These are phyloP conservation scores for Naso thynnoides DNA, from an alignment of 2,797 vertebrate species.

Conservation along the genomic window DNA sequence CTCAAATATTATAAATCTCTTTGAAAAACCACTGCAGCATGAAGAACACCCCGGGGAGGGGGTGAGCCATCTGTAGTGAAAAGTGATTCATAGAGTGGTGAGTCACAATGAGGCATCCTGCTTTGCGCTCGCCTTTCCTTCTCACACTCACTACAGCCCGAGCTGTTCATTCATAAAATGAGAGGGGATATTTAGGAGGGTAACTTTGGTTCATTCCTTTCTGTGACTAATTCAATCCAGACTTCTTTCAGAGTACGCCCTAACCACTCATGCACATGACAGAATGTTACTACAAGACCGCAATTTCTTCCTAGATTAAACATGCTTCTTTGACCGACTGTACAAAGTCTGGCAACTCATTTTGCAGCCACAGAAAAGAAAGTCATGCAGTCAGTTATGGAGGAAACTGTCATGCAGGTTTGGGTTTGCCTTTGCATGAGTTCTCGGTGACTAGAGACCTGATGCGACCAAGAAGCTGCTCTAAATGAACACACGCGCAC, in stretches of 20 bases:
- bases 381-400: not conserved
- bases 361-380: not conserved
- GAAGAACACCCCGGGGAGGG: slow-evolving; percentile 63
- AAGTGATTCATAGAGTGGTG: slow-evolving; percentile 79
- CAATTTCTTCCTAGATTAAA: slow-evolving; percentile 50
- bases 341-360: not conserved
- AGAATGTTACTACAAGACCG: slow-evolving; percentile 70
- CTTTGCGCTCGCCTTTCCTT: slow-evolving; percentile 37
- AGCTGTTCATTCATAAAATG: slow-evolving; percentile 90
- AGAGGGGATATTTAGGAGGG: slow-evolving; percentile 59
- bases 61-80: slow-evolving; percentile 71
- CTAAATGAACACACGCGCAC: slow-evolving; percentile 38
- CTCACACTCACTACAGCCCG: slow-evolving; percentile 50
- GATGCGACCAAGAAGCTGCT: slow-evolving; percentile 15
- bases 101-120: slow-evolving; percentile 75
- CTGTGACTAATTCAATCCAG: slow-evolving; percentile 78
- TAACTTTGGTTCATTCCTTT: slow-evolving; percentile 69
- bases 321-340: slow-evolving; percentile 20
- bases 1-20: slow-evolving; percentile 33
- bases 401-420: not conserved
- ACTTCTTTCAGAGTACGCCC: slow-evolving; percentile 52
- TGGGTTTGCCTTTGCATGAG: slow-evolving; percentile 6
- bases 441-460: not conserved
- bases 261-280: slow-evolving; percentile 61
- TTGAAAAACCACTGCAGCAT: slow-evolving; percentile 60